These are phyloP conservation scores for Mus minutoides DNA, from an alignment of 2,797 vertebrate species.

Conservation along the genomic window DNA sequence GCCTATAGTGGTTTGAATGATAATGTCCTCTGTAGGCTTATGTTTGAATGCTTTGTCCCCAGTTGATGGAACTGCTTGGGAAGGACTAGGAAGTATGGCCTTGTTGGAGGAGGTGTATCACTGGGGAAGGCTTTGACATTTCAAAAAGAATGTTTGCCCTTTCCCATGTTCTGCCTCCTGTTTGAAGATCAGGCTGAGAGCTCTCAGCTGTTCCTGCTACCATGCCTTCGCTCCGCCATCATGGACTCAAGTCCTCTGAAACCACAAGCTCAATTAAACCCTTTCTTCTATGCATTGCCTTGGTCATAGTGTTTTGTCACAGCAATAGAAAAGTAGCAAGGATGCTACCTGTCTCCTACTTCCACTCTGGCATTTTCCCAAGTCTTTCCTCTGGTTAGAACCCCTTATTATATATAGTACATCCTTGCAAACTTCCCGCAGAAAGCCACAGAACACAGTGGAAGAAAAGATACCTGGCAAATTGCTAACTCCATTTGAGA, in stretches of 20 bases:
- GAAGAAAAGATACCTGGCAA: not conserved
- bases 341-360: not conserved
- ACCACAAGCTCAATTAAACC: not conserved
- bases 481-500: not conserved
- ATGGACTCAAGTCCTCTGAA: not conserved
- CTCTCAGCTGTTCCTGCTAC: too few relatives aligned
- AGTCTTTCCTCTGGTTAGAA: not conserved
- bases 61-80: not conserved
- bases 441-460: not conserved
- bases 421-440: not conserved
- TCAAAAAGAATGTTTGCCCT: not conserved
- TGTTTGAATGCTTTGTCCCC: too few relatives aligned
- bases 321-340: not conserved
- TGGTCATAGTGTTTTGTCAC: not conserved
- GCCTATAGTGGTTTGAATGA: not conserved
- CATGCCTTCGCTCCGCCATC: not conserved
- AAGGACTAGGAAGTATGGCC: not conserved
- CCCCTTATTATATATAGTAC: not conserved
- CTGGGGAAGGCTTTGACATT: not conserved
- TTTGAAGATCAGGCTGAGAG: not conserved
- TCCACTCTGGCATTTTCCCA: not conserved
- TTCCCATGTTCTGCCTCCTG: not conserved
- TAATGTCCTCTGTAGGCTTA: not conserved
- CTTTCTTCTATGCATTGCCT: not conserved
- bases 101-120: not conserved